Base-by-base conservation (phyloP, 2,797 vertebrate species). In the Cyprinodon diabolis region DNA sequence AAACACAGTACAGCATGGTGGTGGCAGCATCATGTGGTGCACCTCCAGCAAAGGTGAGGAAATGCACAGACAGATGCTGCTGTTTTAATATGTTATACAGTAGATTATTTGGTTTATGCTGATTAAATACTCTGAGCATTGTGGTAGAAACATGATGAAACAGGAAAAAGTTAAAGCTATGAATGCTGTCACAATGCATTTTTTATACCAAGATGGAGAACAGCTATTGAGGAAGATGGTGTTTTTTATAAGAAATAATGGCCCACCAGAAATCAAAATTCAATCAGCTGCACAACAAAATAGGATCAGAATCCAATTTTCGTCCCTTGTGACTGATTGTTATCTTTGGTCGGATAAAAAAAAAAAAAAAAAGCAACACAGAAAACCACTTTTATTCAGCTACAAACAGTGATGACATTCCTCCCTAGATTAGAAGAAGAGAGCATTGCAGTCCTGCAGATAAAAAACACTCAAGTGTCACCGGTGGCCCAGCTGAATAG, bases 251-350 rank as follows among this genome's bases (percentile, higher is more conserved):
- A 68, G 47, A 19, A 54, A 60, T 0, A 6, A 62, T 6, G 35
- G 69, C 51, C 19, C 21, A 40, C 11, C 37, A 51, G 51, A 49
- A 30, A 72, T 84, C 52, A 78, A 40, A 47, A 57, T 74, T 52
- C 47, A 74, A 75, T 78, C 48, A 71, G 6, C 62, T 37, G 15
- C 5, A 17, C 3, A 0, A 40, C 25, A 37, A 30, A 78, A 48
- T 43, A 25, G 25, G 52, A 69, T 48, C 13, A 72, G 66, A 70
- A 75, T 77, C 62, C 55, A 66, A 58, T 75, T 81, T 78, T 66
- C 21, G 67, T 51, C 69, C 56, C 66, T 65, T 0, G 5, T 72
- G 63, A 77, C 23, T 10, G 57, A 45, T 79, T 21, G 21, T 78
- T 56, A 76, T 80, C 58, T n/a, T 57, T 48, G 30, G 35, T 35